These are phyloP conservation scores for Calonectris borealis DNA, from an alignment of 2,113 vertebrate genomes.

Conservation along the genomic window DNA sequence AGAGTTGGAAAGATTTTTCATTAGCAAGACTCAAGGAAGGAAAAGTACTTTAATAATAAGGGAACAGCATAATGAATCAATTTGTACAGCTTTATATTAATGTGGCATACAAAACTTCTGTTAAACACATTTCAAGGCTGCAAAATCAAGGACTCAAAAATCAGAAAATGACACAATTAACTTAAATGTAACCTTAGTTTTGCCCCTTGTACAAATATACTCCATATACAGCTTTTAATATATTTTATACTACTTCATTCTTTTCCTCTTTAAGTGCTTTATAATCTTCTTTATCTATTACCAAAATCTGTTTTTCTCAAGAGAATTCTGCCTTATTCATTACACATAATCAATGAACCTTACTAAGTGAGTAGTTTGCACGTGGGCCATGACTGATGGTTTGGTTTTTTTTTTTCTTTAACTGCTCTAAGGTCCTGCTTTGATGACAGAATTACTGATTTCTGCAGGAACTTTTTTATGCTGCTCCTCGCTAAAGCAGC, in stretches of 20 bases:
- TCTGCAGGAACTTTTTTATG: not conserved
- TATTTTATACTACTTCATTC: not conserved
- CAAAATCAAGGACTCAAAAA: not conserved
- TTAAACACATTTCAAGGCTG: not conserved
- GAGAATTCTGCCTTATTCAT: not conserved
- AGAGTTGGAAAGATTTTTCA: not conserved
- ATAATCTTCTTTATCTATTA: not conserved
- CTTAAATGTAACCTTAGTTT: not conserved
- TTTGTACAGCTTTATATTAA: not conserved
- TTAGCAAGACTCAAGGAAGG: not conserved
- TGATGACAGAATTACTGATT: not conserved
- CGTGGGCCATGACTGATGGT: not conserved
- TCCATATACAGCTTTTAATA: not conserved
- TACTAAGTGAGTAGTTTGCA: not conserved
- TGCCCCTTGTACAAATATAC: not conserved
- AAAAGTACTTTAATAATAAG: not conserved
- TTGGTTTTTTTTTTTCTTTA: not conserved
- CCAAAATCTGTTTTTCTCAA: not conserved
- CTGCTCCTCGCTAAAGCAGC: not conserved
- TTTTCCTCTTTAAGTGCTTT: not conserved
- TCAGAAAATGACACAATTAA: not conserved
- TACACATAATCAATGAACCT: not conserved
- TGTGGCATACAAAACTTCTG: not conserved
- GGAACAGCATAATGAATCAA: not conserved
- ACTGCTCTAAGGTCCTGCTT: not conserved